Percentiles rank a stretch among this genome's conserved stretches.
Evolutionary conservation across 2,113 vertebrate species (phyloP).

Genomic region (Urocynchramus pylzowi): DNA sequence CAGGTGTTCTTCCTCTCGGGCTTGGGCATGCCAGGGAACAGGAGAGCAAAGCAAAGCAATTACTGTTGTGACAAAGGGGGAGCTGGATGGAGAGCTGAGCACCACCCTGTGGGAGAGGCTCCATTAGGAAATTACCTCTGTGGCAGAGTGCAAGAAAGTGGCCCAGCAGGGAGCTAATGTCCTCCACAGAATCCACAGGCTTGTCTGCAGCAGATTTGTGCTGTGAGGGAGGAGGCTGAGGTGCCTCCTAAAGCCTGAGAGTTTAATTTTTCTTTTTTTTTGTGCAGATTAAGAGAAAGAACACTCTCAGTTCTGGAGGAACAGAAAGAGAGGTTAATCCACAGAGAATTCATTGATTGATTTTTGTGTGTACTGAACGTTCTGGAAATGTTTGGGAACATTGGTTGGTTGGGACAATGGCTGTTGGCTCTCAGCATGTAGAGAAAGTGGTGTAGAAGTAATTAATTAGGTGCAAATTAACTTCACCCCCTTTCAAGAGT

Average conservation of each 20-base stretch:
- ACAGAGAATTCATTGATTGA: constrained; percentile 3
- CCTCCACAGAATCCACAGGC: background rate
- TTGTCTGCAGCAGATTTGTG: background rate
- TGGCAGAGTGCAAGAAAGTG: background rate
- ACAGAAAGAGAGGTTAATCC: background rate
- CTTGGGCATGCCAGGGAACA: background rate
- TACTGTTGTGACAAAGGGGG: background rate
- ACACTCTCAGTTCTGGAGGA: background rate
- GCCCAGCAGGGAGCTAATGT: background rate
- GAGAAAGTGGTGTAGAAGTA: background rate
- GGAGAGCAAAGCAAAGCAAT: background rate
- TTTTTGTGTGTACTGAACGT: constrained; percentile 34
- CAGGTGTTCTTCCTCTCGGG: background rate
- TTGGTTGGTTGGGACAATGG: background rate
- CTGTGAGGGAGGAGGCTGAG: background rate
- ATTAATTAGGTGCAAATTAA: constrained; percentile 4
- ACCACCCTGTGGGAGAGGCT: background rate
- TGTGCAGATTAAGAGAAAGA: background rate
- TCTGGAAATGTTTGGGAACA: constrained; percentile 28
- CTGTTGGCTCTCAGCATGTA: background rate
- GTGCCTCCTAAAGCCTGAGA: background rate
- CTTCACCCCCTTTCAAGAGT: background rate
- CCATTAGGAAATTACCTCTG: constrained; percentile 18
- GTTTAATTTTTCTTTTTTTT: background rate
- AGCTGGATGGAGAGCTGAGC: background rate